Evolutionary conservation across 2,888 invertebrate species (phyloP), one percentile per base, ranked within the genome.

Genomic region (Calameuta filiformis): DNA sequence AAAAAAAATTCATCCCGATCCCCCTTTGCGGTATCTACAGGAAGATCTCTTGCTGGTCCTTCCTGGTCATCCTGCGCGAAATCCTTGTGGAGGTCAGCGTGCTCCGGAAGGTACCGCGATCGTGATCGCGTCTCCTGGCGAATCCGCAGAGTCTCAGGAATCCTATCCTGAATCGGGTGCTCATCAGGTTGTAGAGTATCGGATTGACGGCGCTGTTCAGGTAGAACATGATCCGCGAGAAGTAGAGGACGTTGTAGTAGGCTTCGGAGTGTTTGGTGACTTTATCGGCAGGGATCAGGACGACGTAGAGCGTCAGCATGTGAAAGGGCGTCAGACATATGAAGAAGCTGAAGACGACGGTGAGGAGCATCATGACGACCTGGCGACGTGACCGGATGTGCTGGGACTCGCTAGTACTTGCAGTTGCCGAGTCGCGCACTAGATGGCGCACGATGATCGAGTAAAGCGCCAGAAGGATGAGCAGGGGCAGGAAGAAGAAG

Each of bases 171-270:
- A 98, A 98, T 92, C 97, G 97, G 3, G 97, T 96, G 71, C 97
- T 97, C 96, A 98, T 97, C 82, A 98, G 92, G 90, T 97, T 98
- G 90, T 98, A 98, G n/a, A 98, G 92, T 84, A 98, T 96, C 0
- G 98, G 98, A 92, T 98, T 98, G 83, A 97, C 94, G 69, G 97
- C 97, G 4, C 97, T 97, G 91, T 98, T 98, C 81, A 97, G 93
- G 88, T 97, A 98, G 76, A 97, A 92, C 96, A 98, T 96, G 75
- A 97, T 95, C 83, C 98, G 94, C 81, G 96, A 96, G 89, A 97
- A 96, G 90, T 96, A 97, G 56, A 98, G 92, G 75, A 98, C 93
- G 87, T 95, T 96, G 89, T 97, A 96, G 92, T 96, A 97, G 79
- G 94, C 94, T 84, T 97, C 96, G 34, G 95, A 92, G 69, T 96